Conservation (phyloP, 2,888 invertebrate genomes). For the Barypeithes pellucidus region DNA sequence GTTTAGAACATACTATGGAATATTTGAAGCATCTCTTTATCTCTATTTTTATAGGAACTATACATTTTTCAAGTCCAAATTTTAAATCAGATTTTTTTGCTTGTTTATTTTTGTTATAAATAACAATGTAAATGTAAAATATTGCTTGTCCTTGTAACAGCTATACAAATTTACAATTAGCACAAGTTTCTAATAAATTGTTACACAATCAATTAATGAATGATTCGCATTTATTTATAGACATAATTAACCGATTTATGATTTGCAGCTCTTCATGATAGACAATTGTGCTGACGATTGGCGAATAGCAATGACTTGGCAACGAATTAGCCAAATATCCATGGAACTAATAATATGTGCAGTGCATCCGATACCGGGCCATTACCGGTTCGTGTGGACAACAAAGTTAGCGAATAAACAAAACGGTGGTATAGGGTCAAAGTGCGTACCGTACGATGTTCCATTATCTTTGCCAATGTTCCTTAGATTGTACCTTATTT, state of each 20-base stretch:
- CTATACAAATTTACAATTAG: too few relatives aligned
- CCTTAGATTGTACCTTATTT: slow-evolving; percentile 98
- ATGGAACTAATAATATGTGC: slow-evolving; percentile 96
- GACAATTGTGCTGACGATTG: slow-evolving; percentile 99
- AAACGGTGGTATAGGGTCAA: slow-evolving; percentile 75
- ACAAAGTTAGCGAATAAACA: slow-evolving; percentile 91
- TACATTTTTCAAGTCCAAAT: too few relatives aligned
- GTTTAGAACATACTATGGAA: too few relatives aligned
- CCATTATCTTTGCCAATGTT: slow-evolving; percentile 99
- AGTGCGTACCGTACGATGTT: slow-evolving; percentile 94
- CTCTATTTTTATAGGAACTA: too few relatives aligned
- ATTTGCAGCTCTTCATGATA: slow-evolving; percentile 97
- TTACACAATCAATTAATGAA: neutral
- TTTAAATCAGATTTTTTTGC: too few relatives aligned
- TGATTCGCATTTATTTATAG: neutral
- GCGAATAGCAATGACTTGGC: slow-evolving; percentile 99
- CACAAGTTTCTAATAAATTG: neutral
- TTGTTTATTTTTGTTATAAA: too few relatives aligned
- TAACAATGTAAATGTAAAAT: too few relatives aligned
- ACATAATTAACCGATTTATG: slow-evolving; percentile 21
- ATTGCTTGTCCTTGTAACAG: too few relatives aligned
- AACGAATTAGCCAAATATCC: slow-evolving; percentile 93
- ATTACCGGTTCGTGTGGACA: slow-evolving; percentile 97
- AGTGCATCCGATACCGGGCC: slow-evolving; percentile 97
- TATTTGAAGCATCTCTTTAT: too few relatives aligned